Evolutionary conservation across 2,888 invertebrate species (phyloP), one percentile per base, ranked within the genome.

Genomic region (Eulithis prunata): DNA sequence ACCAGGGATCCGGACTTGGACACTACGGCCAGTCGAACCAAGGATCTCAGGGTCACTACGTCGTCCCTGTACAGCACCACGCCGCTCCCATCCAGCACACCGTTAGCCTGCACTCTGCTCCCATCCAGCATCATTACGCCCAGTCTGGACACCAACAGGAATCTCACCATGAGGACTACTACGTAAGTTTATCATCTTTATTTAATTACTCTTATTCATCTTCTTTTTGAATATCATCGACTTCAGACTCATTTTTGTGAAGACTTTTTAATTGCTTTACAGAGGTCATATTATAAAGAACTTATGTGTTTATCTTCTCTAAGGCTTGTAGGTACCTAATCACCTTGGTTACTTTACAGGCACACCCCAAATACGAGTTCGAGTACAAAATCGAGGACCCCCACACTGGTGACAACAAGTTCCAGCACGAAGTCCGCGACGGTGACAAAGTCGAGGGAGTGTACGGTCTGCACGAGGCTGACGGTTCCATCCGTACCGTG

Each of bases 381-480:
- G 89, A 91, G 73, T 94, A 94, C 80, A 91, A 91, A 71, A 92
- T 93, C 8, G 85, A 91, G 67, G 94, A 94, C 71, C 90, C 88
- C 2, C 94, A 94, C 70, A 94, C 94, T 21, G 94, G 94, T 6
- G 94, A 94, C 79, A 88, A 89, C 73, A 94, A 94, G 79, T 91
- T 84, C 75, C 94, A 94, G 73, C 86, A 90, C 49, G 94, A 94
- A 76, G 82, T 87, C 51, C 88, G 91, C 46, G 93, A 94, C 75
- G 95, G 95, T 8, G 94, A 95, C 72, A 78, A 75, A 36, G 87
- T 87, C 58, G 90, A 94, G 78, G 95, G 95, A 49, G 93, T 76
- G 28, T 85, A 86, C 77, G 82, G 85, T 67, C 71, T 86, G 66
- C 86, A 85, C 53, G 85, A 86, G 61, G 73, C 86, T 28, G 84